Base-by-base conservation (phyloP, 2,797 vertebrate species). In the Cryptoblepharus egeriae region DNA sequence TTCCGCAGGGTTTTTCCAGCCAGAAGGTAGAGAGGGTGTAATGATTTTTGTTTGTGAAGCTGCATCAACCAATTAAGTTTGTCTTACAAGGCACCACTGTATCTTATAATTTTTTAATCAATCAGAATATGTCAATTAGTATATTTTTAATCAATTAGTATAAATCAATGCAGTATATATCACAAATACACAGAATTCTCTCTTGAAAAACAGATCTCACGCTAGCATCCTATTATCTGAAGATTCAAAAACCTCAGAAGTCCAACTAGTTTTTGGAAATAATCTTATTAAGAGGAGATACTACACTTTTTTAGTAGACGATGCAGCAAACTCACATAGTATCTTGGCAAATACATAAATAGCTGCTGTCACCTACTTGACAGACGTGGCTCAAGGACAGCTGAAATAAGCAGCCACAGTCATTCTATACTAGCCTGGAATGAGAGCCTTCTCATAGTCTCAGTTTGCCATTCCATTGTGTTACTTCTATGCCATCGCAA, bases 381-480 rank as follows among this genome's bases (percentile, higher is more conserved):
- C 71, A 91, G 90, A 85, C 92, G 84, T 75, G 90, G 85, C 88
- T 81, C 75, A 88, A 82, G 42, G 86, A 93, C 93, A 94, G 93
- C 93, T 94, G 93, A 91, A 93, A 85, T 61, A 70, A 67, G 85
- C 57, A 86, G 79, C 73, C 75, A 87, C 26, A 89, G 91, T 90
- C 85, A 92, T 90, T 87, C 89, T 88, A 90, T 85, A 88, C 85
- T 30, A 92, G 77, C 77, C 80, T 88, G 87, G 87, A 88, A 94
- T 64, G 89, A 91, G 88, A 90, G 69, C 84, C 90, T 92, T 93
- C 90, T 88, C 79, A 90, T 85, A 76, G 72, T 91, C 93, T 89
- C 90, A 92, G 42, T 80, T 91, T 79, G 81, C 42, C 91, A 93
- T 92, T 92, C 92, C 91, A 90, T 88, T 94, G 88, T 92, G 91